Percentiles rank a stretch among this genome's conserved stretches.
phyloP scores from a whole-genome alignment of 2,113 vertebrate genomes.

The Zosterops japonicus region DNA sequence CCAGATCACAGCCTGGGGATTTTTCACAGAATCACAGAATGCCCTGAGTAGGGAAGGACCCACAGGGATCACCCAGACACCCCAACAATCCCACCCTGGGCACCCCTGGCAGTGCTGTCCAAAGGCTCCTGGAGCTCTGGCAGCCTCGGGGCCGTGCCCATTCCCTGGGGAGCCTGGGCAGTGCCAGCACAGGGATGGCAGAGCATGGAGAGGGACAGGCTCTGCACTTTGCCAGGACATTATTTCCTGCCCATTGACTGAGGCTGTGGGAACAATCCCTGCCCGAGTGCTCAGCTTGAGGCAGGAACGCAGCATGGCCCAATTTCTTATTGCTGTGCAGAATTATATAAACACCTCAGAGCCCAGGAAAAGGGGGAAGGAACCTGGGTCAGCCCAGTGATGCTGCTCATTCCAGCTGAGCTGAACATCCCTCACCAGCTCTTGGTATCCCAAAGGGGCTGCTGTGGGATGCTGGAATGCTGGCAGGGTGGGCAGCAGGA shows the following conservation, averaged over 20 bases:
- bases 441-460: neutral
- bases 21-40: neutral
- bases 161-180: neutral
- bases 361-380: neutral
- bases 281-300: neutral
- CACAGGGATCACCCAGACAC: neutral
- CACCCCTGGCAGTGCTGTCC: rapidly evolving
- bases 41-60: neutral
- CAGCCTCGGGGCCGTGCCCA: neutral
- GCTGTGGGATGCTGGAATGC: neutral
- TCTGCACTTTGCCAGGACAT: neutral
- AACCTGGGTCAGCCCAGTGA: neutral
- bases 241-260: neutral
- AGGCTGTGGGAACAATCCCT: neutral
- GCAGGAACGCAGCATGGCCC: neutral
- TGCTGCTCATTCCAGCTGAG: neutral
- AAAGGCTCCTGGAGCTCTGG: neutral
- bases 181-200: neutral
- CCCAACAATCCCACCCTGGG: neutral
- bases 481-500: neutral
- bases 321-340: neutral
- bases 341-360: neutral
- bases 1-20: neutral
- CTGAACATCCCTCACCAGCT: neutral
- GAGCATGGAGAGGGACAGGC: rapidly evolving